These are phyloP conservation scores for Botia almorhae DNA, from an alignment of 2,797 vertebrate species.

Conservation along the genomic window DNA sequence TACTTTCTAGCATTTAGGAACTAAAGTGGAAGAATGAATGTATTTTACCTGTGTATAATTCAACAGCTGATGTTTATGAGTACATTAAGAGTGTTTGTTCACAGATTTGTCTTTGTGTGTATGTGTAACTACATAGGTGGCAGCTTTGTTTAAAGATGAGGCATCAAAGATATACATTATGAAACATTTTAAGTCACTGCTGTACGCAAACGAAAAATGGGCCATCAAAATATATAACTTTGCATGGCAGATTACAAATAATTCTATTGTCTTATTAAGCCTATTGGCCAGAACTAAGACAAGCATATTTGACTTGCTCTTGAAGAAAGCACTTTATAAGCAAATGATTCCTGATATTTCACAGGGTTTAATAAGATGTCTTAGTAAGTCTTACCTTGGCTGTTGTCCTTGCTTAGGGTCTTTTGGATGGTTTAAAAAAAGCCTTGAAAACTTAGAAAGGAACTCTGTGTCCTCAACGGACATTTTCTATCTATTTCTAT, in stretches of 20 bases:
- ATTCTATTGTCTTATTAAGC: neutral
- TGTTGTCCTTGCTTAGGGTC: neutral
- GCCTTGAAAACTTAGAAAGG: neutral
- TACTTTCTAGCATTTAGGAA: neutral
- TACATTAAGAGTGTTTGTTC: neutral
- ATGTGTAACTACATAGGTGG: neutral
- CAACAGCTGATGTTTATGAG: neutral
- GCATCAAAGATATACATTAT: neutral
- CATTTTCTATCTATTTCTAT: constrained; percentile 14
- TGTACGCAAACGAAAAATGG: neutral
- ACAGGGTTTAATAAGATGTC: neutral
- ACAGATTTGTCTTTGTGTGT: neutral
- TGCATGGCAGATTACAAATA: neutral
- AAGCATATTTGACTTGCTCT: neutral
- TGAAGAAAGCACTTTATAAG: neutral
- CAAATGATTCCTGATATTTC: neutral
- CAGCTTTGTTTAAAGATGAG: neutral
- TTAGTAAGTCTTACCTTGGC: neutral
- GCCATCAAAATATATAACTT: neutral
- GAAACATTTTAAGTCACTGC: neutral
- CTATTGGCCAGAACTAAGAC: neutral
- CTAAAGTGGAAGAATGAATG: neutral
- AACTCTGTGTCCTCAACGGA: constrained; percentile 1
- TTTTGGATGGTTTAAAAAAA: neutral
- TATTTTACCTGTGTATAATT: neutral